Evolutionary conservation across 1,140 invertebrate genomes (phyloP), one percentile per base, ranked within the genome.

Genomic region (Galleria mellonella): DNA sequence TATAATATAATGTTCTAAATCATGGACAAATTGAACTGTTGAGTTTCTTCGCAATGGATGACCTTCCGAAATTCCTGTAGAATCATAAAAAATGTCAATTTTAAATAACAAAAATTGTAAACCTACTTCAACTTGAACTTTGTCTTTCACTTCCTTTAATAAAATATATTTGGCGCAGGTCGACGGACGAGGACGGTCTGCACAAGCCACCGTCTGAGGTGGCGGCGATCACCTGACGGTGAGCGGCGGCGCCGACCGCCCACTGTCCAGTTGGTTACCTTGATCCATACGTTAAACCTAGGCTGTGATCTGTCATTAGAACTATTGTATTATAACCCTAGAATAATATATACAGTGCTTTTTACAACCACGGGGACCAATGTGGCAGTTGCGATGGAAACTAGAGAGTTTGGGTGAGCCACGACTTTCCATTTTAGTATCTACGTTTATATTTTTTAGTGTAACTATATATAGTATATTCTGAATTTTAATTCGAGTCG

Each of bases 231-330:
- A 84, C 81, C 68, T 84, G 78, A 84, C 78, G 54, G 7, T 46
- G 33, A 32, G 38, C 37, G 15, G n/a, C 15, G 2, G 7, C 27
- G n/a, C 23, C 37, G 15, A 12, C 15, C 10, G 7, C 27, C 17
- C 23, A 9, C 30, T 9, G 8, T 15, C 27, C 30, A 15, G 35
- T 31, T 27, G 13, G 29, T 41, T 42, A 47, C 44, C 44, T 47
- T 44, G 39, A 47, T 17, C 44, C 44, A 32, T 37, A 33, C 32
- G 8, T 48, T 58, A 55, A 64, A 72, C 65, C 51, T 63, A 70
- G 81, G 81, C 81, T 82, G 81, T 84, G 81, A 84, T 81, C 81
- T 77, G 66, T 77, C 71, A 60, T 67, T 23, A 71, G 50, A 62
- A 67, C 61, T 63, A 23, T 23, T 51, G 51, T 70, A 70, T 54